Percentiles rank a stretch among this genome's conserved stretches.
Evolutionary conservation across 2,888 invertebrate genomes (phyloP).

Genomic region (Lepidocyrtinus sp.): DNA sequence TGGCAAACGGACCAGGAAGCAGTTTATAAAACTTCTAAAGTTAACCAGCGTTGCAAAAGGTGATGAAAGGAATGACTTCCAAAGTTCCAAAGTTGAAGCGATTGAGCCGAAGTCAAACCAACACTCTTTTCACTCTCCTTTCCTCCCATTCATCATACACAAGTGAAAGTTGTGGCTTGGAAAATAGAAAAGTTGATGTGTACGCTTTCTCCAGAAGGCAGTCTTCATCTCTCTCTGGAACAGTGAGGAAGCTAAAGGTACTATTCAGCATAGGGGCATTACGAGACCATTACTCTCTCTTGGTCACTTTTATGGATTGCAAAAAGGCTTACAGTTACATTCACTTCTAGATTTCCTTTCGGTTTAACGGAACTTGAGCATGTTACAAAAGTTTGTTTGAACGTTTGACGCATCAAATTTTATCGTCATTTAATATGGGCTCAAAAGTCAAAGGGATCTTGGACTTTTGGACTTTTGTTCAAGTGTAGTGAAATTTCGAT

Average conservation of each 20-base stretch:
- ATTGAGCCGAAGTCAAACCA: neutral
- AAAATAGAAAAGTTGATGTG: neutral
- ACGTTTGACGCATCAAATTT: too few species aligned
- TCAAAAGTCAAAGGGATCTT: too few species aligned
- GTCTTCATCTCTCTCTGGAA: slow-evolving; percentile 5
- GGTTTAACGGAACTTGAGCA: too few species aligned
- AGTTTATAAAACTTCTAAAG: neutral
- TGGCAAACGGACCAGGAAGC: too few species aligned
- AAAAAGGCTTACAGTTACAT: neutral
- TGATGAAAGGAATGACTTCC: neutral
- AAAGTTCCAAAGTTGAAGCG: neutral
- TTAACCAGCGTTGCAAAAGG: neutral
- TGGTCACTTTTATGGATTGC: neutral
- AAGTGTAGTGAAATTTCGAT: too few species aligned
- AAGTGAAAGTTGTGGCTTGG: neutral
- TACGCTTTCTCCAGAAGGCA: slow-evolving; percentile 22
- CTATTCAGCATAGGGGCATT: neutral
- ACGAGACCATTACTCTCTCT: neutral
- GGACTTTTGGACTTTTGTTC: too few species aligned
- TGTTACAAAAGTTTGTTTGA: too few species aligned
- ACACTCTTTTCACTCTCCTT: neutral
- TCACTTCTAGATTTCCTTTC: neutral
- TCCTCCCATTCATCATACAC: neutral
- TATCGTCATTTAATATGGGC: too few species aligned
- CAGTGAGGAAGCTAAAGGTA: neutral